Evolutionary conservation across 2,888 invertebrate genomes (phyloP).

Genomic region (Dynastes tityus): DNA sequence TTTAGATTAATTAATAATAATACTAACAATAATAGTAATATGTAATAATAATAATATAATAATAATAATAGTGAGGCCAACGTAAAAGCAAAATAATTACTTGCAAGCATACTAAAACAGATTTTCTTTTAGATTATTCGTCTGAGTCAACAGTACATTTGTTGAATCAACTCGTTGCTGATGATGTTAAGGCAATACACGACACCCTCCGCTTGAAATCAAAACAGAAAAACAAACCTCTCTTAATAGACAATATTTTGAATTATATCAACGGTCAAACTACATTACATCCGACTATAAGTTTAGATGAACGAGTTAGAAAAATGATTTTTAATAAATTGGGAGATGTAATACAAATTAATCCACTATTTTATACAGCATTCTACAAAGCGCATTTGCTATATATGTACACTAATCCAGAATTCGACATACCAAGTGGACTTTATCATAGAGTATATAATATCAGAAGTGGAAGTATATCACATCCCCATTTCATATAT

Average conservation of each 20-base stretch:
- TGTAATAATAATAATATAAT: no score
- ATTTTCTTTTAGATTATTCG: constrained; percentile 55
- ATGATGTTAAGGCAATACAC: constrained; percentile 56
- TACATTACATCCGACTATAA: constrained; percentile 60
- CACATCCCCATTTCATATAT: constrained; percentile 59
- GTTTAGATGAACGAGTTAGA: constrained; percentile 59
- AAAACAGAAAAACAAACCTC: constrained; percentile 28
- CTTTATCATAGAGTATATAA: constrained; percentile 57
- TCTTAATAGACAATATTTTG: constrained; percentile 40
- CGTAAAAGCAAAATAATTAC: no score
- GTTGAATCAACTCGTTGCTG: constrained; percentile 51
- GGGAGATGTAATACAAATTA: constrained; percentile 62
- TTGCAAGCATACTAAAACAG: not conserved
- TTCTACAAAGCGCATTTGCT: constrained; percentile 61
- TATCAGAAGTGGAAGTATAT: constrained; percentile 55
- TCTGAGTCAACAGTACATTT: constrained; percentile 53
- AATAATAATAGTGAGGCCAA: no score
- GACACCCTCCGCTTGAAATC: constrained; percentile 54
- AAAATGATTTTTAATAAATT: constrained; percentile 59
- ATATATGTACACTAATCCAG: constrained; percentile 61
- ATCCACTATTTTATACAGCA: constrained; percentile 55
- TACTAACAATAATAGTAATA: no score
- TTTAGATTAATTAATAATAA: no score
- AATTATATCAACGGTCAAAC: constrained; percentile 56
- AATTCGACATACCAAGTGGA: constrained; percentile 58